Evolutionary conservation across 1,140 invertebrate species (phyloP).

Genomic region (Caenorhabditis briggsae): DNA sequence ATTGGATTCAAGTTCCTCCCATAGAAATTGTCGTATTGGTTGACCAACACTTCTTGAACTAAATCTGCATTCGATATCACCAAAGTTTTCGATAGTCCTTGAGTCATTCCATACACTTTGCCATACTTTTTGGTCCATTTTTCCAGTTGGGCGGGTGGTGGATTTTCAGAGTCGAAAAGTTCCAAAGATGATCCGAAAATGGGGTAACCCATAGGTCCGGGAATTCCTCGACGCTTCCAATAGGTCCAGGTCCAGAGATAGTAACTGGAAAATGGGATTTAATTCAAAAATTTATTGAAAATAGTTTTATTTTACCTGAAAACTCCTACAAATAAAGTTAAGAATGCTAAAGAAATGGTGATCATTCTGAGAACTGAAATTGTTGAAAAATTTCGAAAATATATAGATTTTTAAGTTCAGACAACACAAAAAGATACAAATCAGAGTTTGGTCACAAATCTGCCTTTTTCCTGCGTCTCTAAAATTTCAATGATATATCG

Average conservation of each 20-base stretch:
- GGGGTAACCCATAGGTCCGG: neutral
- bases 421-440: neutral
- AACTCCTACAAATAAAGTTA: neutral
- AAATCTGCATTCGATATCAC: conserved; percentile 78
- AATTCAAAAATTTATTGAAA: neutral
- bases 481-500: too few relatives aligned
- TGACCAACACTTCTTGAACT: conserved; percentile 78
- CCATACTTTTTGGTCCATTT: conserved; percentile 72
- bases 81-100: conserved; percentile 74
- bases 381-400: neutral
- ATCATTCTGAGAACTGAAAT: neutral
- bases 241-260: conserved; percentile 34
- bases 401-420: neutral
- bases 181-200: conserved; percentile 43
- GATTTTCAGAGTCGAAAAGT: neutral
- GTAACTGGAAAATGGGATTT: neutral
- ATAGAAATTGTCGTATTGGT: conserved; percentile 79
- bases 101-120: conserved; percentile 77
- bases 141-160: conserved; percentile 23
- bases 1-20: conserved; percentile 74
- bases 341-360: neutral
- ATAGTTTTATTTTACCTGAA: conserved; percentile 15
- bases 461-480: too few relatives aligned
- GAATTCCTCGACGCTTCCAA: conserved; percentile 44
- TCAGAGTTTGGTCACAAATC: conserved; percentile 24